Conservation (phyloP, 2,797 vertebrate species). For the Lutjanus argentimaculatus region DNA sequence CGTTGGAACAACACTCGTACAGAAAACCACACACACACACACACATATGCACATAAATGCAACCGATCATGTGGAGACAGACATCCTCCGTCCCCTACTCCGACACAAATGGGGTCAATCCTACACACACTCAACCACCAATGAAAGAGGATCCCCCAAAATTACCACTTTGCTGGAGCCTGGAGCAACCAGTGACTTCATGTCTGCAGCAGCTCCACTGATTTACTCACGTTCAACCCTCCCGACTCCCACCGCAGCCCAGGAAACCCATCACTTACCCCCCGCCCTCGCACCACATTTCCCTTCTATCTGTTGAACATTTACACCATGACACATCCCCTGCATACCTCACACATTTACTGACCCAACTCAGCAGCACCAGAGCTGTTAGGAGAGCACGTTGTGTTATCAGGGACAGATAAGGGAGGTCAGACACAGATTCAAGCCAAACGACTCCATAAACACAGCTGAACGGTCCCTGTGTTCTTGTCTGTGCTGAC, state of each 20-base stretch:
- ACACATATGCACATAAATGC: conserved; percentile 39
- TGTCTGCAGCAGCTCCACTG: conserved; percentile 65
- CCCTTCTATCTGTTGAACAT: conserved; percentile 39
- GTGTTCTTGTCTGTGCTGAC: conserved; percentile 31
- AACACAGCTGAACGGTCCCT: conserved; percentile 55
- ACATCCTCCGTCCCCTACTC: conserved; percentile 47
- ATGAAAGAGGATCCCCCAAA: conserved; percentile 74
- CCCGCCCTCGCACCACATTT: conserved; percentile 19
- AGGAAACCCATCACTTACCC: conserved; percentile 14
- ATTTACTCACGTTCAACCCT: conserved; percentile 67
- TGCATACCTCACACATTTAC: conserved; percentile 35
- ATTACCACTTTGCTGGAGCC: conserved; percentile 68
- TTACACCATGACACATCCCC: conserved; percentile 50
- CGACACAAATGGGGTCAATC: conserved; percentile 61
- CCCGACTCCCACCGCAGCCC: conserved; percentile 46
- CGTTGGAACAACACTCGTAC: conserved; percentile 18
- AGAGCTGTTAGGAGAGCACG: conserved; percentile 37
- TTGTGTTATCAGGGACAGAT: conserved; percentile 71
- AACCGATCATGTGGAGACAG: conserved; percentile 53
- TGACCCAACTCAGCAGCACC: conserved; percentile 20
- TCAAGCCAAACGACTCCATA: conserved; percentile 59
- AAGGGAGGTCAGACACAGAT: conserved; percentile 70
- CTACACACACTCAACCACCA: conserved; percentile 59
- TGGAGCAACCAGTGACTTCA: conserved; percentile 71
- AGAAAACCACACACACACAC: conserved; percentile 15